phyloP scores from a whole-genome alignment of 2,888 invertebrate species.

The Cheilosia impressa region DNA sequence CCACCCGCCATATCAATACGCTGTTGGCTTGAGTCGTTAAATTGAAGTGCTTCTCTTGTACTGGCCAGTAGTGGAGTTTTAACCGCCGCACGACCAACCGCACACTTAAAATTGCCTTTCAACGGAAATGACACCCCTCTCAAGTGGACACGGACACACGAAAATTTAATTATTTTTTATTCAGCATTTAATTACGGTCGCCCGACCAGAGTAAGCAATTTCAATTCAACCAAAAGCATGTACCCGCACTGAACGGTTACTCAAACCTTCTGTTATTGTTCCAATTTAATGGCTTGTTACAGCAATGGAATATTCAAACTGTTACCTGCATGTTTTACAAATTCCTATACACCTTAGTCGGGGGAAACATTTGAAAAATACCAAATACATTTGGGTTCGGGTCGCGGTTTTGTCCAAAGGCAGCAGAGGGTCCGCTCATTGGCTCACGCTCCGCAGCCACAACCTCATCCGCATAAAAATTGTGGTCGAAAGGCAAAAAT shows the following conservation, averaged over 20 bases:
- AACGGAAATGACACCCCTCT: constrained; percentile 7
- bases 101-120: constrained; percentile 17
- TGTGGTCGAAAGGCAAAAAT: constrained; percentile 60
- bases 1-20: no score
- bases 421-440: constrained; percentile 59
- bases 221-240: constrained; percentile 42
- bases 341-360: constrained; percentile 42
- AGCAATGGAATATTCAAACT: constrained; percentile 63
- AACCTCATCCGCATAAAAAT: constrained; percentile 57
- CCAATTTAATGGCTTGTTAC: constrained; percentile 59
- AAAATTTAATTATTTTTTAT: constrained; percentile 57
- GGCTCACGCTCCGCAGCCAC: constrained; percentile 37
- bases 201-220: constrained; percentile 52
- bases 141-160: background rate
- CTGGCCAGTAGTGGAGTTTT: background rate
- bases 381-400: constrained; percentile 54
- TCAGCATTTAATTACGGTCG: constrained; percentile 53
- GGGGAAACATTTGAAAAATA: constrained; percentile 47
- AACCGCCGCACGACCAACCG: background rate
- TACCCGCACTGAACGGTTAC: constrained; percentile 32
- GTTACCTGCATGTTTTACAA: constrained; percentile 56
- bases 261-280: constrained; percentile 46
- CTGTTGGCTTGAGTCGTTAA: no score
- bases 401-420: constrained; percentile 27
- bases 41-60: no score